Conservation (phyloP, 2,797 vertebrate genomes). For the Coreius guichenoti region DNA sequence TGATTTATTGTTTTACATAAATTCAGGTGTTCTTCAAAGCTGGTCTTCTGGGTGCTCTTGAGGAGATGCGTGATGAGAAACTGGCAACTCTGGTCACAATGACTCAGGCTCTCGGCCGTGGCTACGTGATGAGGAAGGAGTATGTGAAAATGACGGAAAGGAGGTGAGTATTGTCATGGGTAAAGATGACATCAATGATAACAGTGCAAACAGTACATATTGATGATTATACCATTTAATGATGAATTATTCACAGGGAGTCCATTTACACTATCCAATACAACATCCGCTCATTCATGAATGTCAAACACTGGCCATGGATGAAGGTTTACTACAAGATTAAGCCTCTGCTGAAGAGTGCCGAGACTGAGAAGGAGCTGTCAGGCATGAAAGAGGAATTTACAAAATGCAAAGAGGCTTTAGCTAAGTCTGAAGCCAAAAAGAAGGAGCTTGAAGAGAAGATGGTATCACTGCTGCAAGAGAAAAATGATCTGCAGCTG, state of each 20-base stretch:
- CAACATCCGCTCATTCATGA: conserved; percentile 88
- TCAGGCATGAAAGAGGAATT: conserved; percentile 1
- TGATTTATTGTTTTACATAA: no score
- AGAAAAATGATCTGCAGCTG: background rate
- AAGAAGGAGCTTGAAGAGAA: conserved; percentile 30
- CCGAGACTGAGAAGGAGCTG: conserved; percentile 68
- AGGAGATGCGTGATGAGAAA: conserved; percentile 88
- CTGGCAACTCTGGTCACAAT: conserved; percentile 79
- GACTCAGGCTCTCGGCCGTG: conserved; percentile 83
- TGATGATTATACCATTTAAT: no score
- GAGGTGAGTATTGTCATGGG: conserved; percentile 66
- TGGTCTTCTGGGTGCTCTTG: conserved; percentile 83
- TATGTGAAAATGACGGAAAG: conserved; percentile 83
- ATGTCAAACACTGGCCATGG: conserved; percentile 91
- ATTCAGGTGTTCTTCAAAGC: conserved; percentile 87
- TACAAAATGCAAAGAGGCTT: background rate
- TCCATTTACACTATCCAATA: conserved; percentile 86
- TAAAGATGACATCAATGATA: no score
- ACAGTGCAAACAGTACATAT: no score
- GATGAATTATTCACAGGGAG: background rate
- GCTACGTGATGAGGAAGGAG: conserved; percentile 81
- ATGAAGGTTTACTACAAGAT: conserved; percentile 83
- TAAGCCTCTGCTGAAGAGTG: conserved; percentile 79
- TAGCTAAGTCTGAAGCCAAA: background rate
- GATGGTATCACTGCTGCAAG: conserved; percentile 19